A percentile compares a stretch with the other conserved stretches of the same genome.
Conservation (phyloP, 2,113 vertebrate genomes). For the Hucho hucho region DNA sequence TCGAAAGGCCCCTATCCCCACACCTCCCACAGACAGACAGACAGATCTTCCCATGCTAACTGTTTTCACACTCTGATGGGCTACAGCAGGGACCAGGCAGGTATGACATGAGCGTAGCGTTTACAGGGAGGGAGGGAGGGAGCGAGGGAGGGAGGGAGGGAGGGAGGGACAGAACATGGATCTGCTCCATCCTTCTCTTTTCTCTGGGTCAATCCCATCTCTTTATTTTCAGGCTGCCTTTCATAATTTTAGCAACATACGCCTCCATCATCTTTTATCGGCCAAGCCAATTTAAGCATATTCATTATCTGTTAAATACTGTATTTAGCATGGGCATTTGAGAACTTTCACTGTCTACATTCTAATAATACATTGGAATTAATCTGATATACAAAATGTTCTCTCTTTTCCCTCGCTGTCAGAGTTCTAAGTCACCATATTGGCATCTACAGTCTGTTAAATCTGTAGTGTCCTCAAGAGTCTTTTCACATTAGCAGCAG, state of each 20-base stretch:
- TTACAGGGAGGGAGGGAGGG: neutral
- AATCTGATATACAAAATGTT: neutral
- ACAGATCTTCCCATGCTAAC: neutral
- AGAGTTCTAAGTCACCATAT: neutral
- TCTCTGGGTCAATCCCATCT: neutral
- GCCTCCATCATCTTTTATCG: no score
- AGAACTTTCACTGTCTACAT: neutral
- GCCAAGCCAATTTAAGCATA: no score
- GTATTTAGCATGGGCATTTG: no score
- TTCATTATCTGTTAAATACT: no score
- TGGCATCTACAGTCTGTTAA: neutral
- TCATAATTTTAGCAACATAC: no score
- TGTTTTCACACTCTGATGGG: neutral
- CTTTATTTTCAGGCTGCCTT: neutral
- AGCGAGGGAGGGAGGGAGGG: no score
- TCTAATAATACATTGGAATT: neutral
- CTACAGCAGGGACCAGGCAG: neutral
- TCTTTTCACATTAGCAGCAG: neutral
- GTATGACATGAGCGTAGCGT: conserved; percentile 8
- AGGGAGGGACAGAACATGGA: no score
- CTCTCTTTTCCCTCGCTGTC: neutral
- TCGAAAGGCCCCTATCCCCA: neutral
- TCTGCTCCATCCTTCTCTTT: no score
- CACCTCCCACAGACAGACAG: neutral
- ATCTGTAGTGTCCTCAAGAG: neutral